Evolutionary conservation across 35 echinoderm and acorn worm genomes (phyloP), one percentile per base, ranked within the genome.

Genomic region (Ptychodera flava): DNA sequence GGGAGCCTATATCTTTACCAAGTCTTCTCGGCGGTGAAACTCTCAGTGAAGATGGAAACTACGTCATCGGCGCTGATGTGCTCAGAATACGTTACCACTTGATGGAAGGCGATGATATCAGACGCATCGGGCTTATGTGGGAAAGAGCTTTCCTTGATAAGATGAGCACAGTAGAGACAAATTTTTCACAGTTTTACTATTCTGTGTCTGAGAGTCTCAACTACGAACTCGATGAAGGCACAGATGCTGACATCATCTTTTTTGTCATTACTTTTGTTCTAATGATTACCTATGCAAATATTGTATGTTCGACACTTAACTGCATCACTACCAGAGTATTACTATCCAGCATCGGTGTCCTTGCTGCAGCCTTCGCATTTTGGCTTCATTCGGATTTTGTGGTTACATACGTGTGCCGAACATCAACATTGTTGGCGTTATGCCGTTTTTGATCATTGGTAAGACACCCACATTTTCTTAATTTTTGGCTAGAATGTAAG

Each of bases 391-490:
- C 45, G 87, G 87, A 16, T 29, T 88, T 28, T 28, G 79, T 84
- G 80, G 33, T 38, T 86, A 87, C 33, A 35, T 35, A 1, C 37
- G 81, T 28, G 33, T 86, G 76, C 36, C 45, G 1, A 29, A 52
- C n/a, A n/a, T 87, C 30, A 77, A 83, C 79, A 82, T 87, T 77
- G 85, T 85, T 82, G 84, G 78, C 1, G 37, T 45, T 36, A 77
- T 80, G 29, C 90, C 90, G 30, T 87, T 87, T 36, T 33, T 91
- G 14, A 91, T 91, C 30, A 34, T 91, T 30, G 85, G 90, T 91
- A 83, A 91, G 90, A 86, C 0, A 35, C 1, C n/a, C n/a, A n/a
- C n/a, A n/a, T n/a, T n/a, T n/a, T n/a, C n/a, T n/a, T n/a, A n/a
- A n/a, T n/a, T n/a, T n/a, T n/a, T n/a, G n/a, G n/a, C n/a, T n/a